Evolutionary conservation across 1,140 invertebrate genomes (phyloP).

Genomic region (Saccostrea glomerata): DNA sequence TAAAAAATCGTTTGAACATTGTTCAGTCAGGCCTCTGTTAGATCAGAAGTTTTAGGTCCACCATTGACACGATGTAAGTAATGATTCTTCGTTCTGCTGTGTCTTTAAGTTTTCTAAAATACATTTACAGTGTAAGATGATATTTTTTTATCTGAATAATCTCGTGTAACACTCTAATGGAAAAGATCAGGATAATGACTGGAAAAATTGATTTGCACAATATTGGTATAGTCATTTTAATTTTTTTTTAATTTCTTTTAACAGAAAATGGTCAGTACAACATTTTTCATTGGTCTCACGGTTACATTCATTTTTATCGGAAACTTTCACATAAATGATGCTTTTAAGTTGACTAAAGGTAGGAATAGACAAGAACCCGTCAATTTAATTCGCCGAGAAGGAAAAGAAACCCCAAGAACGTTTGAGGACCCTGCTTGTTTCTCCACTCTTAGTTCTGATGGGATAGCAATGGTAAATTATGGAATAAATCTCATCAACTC

Average conservation of each 20-base stretch:
- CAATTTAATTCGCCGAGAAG: neutral
- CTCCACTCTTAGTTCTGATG: neutral
- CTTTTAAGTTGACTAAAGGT: neutral
- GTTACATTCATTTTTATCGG: neutral
- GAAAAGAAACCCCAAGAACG: neutral
- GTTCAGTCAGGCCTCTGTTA: no score
- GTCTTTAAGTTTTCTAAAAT: no score
- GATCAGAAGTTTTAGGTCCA: no score
- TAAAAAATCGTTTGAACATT: no score
- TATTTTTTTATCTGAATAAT: no score
- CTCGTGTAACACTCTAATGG: no score
- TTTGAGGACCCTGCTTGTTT: neutral
- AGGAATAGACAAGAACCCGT: neutral
- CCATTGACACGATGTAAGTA: no score
- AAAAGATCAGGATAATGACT: no score
- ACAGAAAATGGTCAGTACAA: neutral
- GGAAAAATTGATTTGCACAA: no score
- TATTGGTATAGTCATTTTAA: no score
- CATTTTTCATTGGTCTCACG: neutral
- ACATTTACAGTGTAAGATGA: no score
- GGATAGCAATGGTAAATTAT: neutral
- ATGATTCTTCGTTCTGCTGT: no score
- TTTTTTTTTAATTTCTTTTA: neutral
- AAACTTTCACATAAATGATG: neutral
- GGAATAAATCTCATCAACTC: slow-evolving; percentile 3